phyloP scores from a whole-genome alignment of 92 coral and sea anemone species.

The Paragorgia papillata region DNA sequence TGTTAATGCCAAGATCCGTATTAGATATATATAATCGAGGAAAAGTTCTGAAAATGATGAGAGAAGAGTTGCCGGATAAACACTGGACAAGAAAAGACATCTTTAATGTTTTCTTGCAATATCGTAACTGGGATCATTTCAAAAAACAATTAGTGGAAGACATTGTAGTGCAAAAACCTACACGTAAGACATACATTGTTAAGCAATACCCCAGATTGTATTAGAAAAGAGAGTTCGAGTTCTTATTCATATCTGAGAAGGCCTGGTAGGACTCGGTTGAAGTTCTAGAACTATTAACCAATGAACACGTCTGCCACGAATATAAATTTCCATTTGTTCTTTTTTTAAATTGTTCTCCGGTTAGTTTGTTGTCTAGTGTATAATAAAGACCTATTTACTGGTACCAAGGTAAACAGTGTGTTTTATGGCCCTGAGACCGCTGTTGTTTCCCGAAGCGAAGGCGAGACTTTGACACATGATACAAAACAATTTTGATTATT shows the following conservation, averaged over 20 bases:
- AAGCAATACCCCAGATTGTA: slow-evolving; percentile 10
- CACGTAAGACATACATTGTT: slow-evolving; percentile 5
- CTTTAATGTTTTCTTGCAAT: slow-evolving; percentile 16
- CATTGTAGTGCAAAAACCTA: slow-evolving; percentile 13
- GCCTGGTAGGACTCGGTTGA: neutral
- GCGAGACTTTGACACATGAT: too few relatives aligned
- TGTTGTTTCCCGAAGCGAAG: too few relatives aligned
- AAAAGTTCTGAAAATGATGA: slow-evolving; percentile 16
- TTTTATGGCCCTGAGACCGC: too few relatives aligned
- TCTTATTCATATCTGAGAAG: neutral
- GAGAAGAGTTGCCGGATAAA: neutral
- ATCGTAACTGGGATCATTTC: slow-evolving; percentile 10
- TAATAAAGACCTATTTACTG: too few relatives aligned
- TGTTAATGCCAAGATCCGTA: slow-evolving; percentile 22
- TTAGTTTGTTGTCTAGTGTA: too few relatives aligned
- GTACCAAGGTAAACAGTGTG: too few relatives aligned
- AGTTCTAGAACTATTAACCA: too few relatives aligned
- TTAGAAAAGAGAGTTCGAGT: neutral
- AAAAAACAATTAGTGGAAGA: slow-evolving; percentile 1
- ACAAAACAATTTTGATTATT: too few relatives aligned
- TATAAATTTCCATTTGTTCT: too few relatives aligned
- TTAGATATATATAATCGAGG: slow-evolving; percentile 28
- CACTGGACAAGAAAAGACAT: slow-evolving; percentile 23
- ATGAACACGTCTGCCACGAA: too few relatives aligned
- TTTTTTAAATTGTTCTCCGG: too few relatives aligned